Conservation (phyloP, 2,888 invertebrate species). For the Tachina fera region DNA sequence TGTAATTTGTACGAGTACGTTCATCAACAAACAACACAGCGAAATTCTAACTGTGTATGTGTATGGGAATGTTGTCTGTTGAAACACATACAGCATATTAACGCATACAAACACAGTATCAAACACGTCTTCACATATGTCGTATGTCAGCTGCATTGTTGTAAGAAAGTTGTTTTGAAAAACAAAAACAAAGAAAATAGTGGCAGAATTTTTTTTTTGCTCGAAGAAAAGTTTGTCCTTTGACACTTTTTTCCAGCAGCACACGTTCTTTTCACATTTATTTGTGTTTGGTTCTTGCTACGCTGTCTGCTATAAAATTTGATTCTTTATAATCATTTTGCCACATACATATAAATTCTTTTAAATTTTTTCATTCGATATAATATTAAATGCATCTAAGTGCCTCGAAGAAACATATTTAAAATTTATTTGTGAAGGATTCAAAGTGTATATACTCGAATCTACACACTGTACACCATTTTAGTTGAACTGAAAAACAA, state of each 20-base stretch:
- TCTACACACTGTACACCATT: too few relatives aligned
- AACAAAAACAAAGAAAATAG: conserved; percentile 14
- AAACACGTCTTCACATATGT: conserved; percentile 69
- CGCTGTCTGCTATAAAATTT: neutral
- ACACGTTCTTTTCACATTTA: conserved; percentile 45
- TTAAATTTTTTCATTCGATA: neutral
- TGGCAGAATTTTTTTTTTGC: conserved; percentile 34
- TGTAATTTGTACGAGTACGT: neutral
- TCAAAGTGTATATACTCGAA: too few relatives aligned
- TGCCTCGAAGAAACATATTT: too few relatives aligned
- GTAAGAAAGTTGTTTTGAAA: conserved; percentile 56
- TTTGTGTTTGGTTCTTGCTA: conserved; percentile 25
- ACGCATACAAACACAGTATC: conserved; percentile 61
- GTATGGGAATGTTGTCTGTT: neutral
- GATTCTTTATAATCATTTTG: neutral
- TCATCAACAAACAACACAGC: neutral
- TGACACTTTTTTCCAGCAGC: conserved; percentile 52
- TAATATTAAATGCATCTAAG: neutral
- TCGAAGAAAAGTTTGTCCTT: conserved; percentile 68
- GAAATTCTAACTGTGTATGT: neutral
- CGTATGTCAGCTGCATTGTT: conserved; percentile 68
- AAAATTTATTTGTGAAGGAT: too few relatives aligned
- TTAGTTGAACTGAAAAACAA: too few relatives aligned
- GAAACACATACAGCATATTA: conserved; percentile 53
- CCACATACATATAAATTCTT: neutral